Conservation (phyloP, 2,113 vertebrate species). For the Podarcis cretensis region DNA sequence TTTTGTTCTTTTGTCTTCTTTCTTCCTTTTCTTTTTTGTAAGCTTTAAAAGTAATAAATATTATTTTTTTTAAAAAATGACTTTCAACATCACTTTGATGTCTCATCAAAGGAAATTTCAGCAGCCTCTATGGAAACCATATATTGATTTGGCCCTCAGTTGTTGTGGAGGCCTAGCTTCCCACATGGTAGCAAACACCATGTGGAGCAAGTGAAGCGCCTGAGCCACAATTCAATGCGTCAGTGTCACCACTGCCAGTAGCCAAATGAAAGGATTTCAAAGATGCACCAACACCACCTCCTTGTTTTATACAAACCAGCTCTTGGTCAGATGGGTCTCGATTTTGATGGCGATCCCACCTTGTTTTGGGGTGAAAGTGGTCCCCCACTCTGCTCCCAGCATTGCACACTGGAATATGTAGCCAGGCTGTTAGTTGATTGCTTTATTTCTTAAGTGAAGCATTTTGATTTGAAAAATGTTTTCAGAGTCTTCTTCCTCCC, state of each 20-base stretch:
- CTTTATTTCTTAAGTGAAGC: neutral
- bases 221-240: neutral
- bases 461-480: neutral
- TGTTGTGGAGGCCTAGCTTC: neutral
- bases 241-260: neutral
- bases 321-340: neutral
- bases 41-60: too few relatives aligned
- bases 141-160: neutral
- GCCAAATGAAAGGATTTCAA: neutral
- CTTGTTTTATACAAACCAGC: neutral
- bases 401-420: neutral
- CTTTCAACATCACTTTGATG: neutral
- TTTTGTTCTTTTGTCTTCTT: too few relatives aligned
- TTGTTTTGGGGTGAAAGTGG: neutral
- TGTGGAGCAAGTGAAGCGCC: neutral
- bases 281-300: neutral
- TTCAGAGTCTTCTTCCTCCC: neutral
- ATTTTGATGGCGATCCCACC: neutral
- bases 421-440: neutral
- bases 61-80: neutral
- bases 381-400: neutral
- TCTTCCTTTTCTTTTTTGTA: too few relatives aligned
- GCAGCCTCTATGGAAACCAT: neutral
- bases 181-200: neutral
- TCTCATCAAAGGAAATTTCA: neutral